phyloP scores from a whole-genome alignment of 1,140 invertebrate genomes.

The Neodiprion lecontei region DNA sequence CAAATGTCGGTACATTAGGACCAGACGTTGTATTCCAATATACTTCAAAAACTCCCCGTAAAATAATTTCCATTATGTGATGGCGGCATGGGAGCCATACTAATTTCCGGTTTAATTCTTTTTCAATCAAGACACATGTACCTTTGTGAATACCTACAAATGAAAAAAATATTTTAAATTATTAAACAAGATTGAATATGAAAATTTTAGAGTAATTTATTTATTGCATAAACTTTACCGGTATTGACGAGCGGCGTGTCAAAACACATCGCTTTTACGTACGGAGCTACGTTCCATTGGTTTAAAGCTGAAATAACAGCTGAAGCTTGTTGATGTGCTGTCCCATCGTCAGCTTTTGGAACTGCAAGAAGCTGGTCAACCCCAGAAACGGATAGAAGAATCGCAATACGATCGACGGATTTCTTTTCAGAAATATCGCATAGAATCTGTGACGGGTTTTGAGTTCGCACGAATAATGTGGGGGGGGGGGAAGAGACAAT shows the following conservation, averaged over 20 bases:
- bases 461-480: too few relatives aligned
- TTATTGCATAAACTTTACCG: too few relatives aligned
- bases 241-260: too few relatives aligned
- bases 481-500: too few relatives aligned
- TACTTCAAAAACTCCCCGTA: too few relatives aligned
- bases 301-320: conserved; percentile 5
- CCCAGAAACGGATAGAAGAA: background rate
- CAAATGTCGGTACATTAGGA: conserved; percentile 23
- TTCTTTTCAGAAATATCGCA: background rate
- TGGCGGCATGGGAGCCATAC: conserved; percentile 22
- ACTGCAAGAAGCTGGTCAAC: too few relatives aligned
- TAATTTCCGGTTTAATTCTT: conserved; percentile 19
- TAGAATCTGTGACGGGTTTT: too few relatives aligned
- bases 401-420: background rate
- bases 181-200: too few relatives aligned
- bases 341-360: too few relatives aligned
- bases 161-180: background rate
- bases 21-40: conserved; percentile 19
- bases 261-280: background rate
- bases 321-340: background rate
- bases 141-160: conserved; percentile 10
- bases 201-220: too few relatives aligned
- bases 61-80: conserved; percentile 19
- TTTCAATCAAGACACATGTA: conserved; percentile 6
- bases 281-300: background rate